Evolutionary conservation across 2,113 vertebrate species (phyloP).

Genomic region (Brevimyrus niger): DNA sequence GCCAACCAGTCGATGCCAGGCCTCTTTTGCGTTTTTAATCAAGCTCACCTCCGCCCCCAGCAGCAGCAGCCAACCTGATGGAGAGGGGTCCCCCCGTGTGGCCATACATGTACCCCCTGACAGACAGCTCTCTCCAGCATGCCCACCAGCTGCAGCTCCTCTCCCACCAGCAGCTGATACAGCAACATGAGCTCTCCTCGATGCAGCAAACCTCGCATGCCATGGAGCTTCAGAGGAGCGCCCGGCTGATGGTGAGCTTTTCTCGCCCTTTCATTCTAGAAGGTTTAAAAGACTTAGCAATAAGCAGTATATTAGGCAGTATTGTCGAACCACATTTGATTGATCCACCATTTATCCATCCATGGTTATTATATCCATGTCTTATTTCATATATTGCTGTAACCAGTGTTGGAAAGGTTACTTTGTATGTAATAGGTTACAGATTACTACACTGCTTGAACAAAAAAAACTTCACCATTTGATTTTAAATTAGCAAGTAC

Average conservation of each 20-base stretch:
- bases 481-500: neutral
- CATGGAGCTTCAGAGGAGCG: conserved; percentile 86
- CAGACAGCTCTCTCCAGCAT: conserved; percentile 81
- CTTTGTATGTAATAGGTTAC: neutral
- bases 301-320: neutral
- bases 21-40: neutral
- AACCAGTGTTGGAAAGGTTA: neutral
- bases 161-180: conserved; percentile 81
- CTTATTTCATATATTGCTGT: neutral
- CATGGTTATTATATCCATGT: neutral
- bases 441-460: neutral
- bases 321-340: neutral
- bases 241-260: conserved; percentile 47
- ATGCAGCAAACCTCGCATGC: conserved; percentile 91
- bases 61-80: conserved; percentile 73
- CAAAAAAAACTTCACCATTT: neutral
- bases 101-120: conserved; percentile 76
- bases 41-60: conserved; percentile 15
- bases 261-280: neutral
- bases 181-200: conserved; percentile 90
- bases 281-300: neutral
- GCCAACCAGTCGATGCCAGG: neutral
- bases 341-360: neutral
- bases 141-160: conserved; percentile 94
- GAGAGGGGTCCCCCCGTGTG: conserved; percentile 82